Base-by-base conservation (phyloP, 2,888 invertebrate genomes). In the Stenoptilia bipunctidactyla region DNA sequence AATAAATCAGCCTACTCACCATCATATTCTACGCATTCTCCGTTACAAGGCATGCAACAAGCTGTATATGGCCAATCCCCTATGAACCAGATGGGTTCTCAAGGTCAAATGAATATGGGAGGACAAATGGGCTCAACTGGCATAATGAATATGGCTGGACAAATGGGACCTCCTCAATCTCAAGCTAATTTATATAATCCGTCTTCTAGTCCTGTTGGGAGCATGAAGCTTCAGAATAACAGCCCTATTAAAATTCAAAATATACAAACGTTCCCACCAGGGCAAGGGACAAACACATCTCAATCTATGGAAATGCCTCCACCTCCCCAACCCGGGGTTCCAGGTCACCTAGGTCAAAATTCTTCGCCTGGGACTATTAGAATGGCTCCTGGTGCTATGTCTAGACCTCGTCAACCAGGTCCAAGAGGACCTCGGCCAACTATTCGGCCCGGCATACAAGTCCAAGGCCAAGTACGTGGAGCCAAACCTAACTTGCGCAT, bases 41-140 rank as follows among this genome's bases (percentile, higher is more conserved):
- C 82, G 1, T 61, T 83, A 20, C 83, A 83, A 51, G 65, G 71
- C 38, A 82, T 83, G 82, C 82, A 83, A 44, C 80, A 82, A 43
- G 57, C 75, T 1, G 73, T 74, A 1, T 83, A 82, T 47, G 79
- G 75, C 1, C 76, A 75, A 48, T 52, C 58, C 5, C 43, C 66
- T 4, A 56, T 62, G 46, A 58, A 55, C 13, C 42, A 60, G 3
- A 44, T 66, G 15, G 59, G 60, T 13, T 64, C 61, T 42, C 62
- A 65, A 3, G 20, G 20, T 20, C 20, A 20, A 8, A 20, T 20
- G 20, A 8, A 8, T 8, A n/a, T n/a, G n/a, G n/a, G n/a, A n/a
- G n/a, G n/a, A n/a, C 67, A 60, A 38, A 44, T 67, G 15, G n/a
- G n/a, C n/a, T n/a, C n/a, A n/a, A n/a, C n/a, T n/a, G n/a, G n/a